Conservation (phyloP, 2,797 vertebrate genomes). For the Gallirallus australis region DNA sequence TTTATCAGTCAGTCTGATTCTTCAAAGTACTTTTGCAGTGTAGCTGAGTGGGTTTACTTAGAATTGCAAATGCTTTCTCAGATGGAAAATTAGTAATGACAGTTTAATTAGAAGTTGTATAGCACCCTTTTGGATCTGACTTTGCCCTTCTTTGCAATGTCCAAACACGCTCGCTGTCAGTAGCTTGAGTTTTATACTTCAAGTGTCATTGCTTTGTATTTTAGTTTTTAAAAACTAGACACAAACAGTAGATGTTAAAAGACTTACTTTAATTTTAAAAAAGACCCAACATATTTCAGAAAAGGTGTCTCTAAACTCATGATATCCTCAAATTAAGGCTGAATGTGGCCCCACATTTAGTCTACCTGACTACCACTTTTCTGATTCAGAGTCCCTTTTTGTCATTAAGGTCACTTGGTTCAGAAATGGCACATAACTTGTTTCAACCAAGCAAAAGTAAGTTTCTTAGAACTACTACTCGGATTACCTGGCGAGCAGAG, state of each 20-base stretch:
- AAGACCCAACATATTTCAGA: background rate
- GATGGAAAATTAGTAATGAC: background rate
- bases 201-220: background rate
- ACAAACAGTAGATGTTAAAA: background rate
- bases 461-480: background rate
- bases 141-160: background rate
- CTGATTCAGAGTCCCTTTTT: background rate
- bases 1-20: background rate
- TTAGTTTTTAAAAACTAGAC: background rate
- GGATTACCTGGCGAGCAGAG: background rate
- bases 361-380: fast-evolving
- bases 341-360: fast-evolving
- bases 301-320: background rate
- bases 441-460: background rate
- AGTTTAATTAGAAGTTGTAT: background rate
- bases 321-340: background rate
- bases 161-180: background rate
- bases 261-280: background rate
- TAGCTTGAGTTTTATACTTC: background rate
- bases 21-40: background rate
- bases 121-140: background rate
- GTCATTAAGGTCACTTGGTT: background rate
- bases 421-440: background rate
- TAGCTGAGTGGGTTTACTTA: background rate
- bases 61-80: background rate